Evolutionary conservation across 1,140 invertebrate genomes (phyloP).

Genomic region (Gryllus bimaculatus): DNA sequence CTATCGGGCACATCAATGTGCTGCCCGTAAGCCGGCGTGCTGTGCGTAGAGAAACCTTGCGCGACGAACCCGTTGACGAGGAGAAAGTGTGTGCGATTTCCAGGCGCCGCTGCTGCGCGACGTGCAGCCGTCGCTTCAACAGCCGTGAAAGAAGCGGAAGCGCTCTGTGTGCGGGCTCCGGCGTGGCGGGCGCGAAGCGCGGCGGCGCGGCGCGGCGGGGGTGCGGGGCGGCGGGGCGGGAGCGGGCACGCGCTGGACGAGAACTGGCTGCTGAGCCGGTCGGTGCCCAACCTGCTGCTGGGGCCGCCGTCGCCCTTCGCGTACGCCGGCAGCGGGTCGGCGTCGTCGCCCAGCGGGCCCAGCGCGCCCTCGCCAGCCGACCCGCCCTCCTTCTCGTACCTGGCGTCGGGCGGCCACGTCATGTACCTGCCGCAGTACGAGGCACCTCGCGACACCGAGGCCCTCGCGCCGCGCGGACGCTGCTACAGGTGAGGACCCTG

Average conservation of each 20-base stretch:
- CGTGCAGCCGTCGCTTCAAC: slow-evolving; percentile 40
- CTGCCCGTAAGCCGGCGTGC: no score
- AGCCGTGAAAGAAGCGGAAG: slow-evolving; percentile 55
- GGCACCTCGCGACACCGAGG: slow-evolving; percentile 21
- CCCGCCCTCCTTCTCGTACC: slow-evolving; percentile 27
- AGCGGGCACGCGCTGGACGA: slow-evolving; percentile 41
- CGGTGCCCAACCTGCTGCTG: slow-evolving; percentile 60
- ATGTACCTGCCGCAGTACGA: slow-evolving; percentile 69
- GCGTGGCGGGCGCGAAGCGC: slow-evolving; percentile 31
- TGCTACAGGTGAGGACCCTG: background rate
- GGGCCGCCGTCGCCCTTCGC: slow-evolving; percentile 22
- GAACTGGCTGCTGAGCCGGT: slow-evolving; percentile 69
- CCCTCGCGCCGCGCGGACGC: slow-evolving; percentile 10
- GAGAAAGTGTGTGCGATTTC: background rate
- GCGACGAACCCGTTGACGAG: no score
- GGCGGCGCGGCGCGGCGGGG: background rate
- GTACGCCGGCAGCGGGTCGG: slow-evolving; percentile 12
- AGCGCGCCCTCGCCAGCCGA: slow-evolving; percentile 19
- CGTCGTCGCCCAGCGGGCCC: slow-evolving; percentile 24
- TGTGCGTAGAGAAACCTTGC: no score
- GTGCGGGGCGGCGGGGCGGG: slow-evolving; percentile 30
- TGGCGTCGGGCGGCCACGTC: slow-evolving; percentile 51
- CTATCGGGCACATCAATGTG: no score
- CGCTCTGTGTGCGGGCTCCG: slow-evolving; percentile 56
- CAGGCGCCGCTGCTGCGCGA: slow-evolving; percentile 11